Conservation (phyloP, 2,888 invertebrate species). For the Campoplex capitator region DNA sequence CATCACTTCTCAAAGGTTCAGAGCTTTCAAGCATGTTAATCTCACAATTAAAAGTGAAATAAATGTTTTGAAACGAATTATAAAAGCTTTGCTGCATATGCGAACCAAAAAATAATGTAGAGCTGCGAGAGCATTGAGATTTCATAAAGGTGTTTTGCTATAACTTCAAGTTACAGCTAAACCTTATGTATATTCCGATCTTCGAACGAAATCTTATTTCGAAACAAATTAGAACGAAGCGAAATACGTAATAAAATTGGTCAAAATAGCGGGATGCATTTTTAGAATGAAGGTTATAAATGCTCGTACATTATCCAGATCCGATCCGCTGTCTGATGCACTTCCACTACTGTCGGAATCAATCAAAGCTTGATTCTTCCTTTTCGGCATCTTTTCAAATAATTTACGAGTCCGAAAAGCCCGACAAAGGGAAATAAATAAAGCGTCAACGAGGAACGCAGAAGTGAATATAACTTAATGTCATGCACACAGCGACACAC, state of each 20-base stretch:
- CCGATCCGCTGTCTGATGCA: constrained; percentile 89
- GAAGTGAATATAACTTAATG: constrained; percentile 70
- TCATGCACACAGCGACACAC: constrained; percentile 70
- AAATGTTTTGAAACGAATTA: background rate
- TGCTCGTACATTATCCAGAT: constrained; percentile 92
- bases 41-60: background rate
- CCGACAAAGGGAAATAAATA: constrained; percentile 27
- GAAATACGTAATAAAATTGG: constrained; percentile 15
- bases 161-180: background rate
- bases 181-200: background rate
- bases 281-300: constrained; percentile 73
- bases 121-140: constrained; percentile 8
- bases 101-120: background rate
- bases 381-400: constrained; percentile 90
- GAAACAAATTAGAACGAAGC: constrained; percentile 3
- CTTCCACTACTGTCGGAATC: constrained; percentile 93
- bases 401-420: constrained; percentile 9
- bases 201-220: background rate
- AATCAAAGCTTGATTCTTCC: constrained; percentile 93
- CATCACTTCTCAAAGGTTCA: background rate
- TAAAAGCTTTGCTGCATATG: background rate
- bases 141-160: background rate
- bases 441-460: constrained; percentile 48
- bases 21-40: background rate
- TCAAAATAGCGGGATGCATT: constrained; percentile 15